A percentile compares a stretch with the other conserved stretches of the same genome.
Evolutionary conservation across 2,888 invertebrate genomes (phyloP).

Genomic region (Anticlea derivata): DNA sequence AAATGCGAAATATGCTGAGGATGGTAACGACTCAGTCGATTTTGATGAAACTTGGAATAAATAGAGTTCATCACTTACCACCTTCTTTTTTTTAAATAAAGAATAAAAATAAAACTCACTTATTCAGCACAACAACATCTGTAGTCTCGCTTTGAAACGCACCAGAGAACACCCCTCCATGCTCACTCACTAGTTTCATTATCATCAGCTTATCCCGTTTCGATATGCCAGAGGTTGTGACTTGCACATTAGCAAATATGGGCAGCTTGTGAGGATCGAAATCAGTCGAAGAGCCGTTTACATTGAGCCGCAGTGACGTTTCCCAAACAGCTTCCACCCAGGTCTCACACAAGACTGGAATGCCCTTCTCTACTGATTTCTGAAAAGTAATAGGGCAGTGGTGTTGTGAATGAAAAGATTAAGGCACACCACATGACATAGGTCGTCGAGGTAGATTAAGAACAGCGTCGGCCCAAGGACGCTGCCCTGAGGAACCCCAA

Average conservation of each 20-base stretch:
- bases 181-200: constrained; percentile 86
- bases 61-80: too few species aligned
- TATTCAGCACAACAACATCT: constrained; percentile 81
- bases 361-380: constrained; percentile 87
- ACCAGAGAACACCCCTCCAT: constrained; percentile 87
- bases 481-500: too few species aligned
- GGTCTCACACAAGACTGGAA: constrained; percentile 89
- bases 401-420: too few species aligned
- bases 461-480: too few species aligned
- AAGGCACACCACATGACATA: too few species aligned
- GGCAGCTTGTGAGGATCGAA: constrained; percentile 86
- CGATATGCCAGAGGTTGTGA: constrained; percentile 90
- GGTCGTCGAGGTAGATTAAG: too few species aligned
- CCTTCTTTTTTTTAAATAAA: too few species aligned
- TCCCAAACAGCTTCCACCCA: constrained; percentile 95
- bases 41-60: too few species aligned
- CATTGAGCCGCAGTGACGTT: constrained; percentile 84
- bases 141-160: constrained; percentile 79
- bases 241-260: constrained; percentile 89
- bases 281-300: constrained; percentile 85
- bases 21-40: too few species aligned
- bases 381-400: constrained; percentile 45
- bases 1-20: too few species aligned
- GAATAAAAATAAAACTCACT: constrained; percentile 63
- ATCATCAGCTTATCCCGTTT: constrained; percentile 86